Percentiles rank a stretch among this genome's conserved stretches.
Evolutionary conservation across 2,113 vertebrate genomes (phyloP).

Genomic region (Nothobranchius furzeri): DNA sequence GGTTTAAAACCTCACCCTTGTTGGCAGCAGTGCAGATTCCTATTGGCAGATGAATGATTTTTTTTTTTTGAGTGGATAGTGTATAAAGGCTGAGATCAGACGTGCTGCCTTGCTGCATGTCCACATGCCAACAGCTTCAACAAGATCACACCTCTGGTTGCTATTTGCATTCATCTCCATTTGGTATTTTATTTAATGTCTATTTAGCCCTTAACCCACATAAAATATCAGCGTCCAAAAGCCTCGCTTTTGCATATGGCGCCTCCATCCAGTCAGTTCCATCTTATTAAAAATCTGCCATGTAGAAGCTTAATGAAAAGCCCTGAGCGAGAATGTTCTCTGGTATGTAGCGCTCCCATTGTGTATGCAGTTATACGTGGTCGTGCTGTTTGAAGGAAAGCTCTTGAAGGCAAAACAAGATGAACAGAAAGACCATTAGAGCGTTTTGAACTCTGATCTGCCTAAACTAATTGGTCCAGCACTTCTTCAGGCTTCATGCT

Average conservation of each 20-base stretch:
- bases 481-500: slow-evolving; percentile 29
- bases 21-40: slow-evolving; percentile 28
- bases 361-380: slow-evolving; percentile 3
- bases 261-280: not conserved
- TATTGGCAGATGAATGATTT: slow-evolving; percentile 59
- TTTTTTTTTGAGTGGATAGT: slow-evolving; percentile 23
- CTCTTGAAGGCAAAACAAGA: slow-evolving; percentile 7
- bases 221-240: slow-evolving; percentile 27
- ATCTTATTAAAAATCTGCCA: not conserved
- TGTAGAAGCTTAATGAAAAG: slow-evolving; percentile 2
- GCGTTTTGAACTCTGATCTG: slow-evolving; percentile 35
- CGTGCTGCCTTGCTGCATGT: slow-evolving; percentile 6
- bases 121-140: slow-evolving; percentile 11
- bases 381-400: slow-evolving; percentile 1
- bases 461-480: slow-evolving; percentile 47
- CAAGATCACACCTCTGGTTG: slow-evolving; percentile 20
- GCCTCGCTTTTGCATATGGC: slow-evolving; percentile 20
- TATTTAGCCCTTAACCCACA: slow-evolving; percentile 15
- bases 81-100: slow-evolving; percentile 32
- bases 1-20: not conserved
- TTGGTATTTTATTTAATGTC: slow-evolving; percentile 42
- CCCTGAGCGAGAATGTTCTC: not conserved
- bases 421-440: slow-evolving; percentile 24
- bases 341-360: not conserved
- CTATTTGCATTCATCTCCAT: slow-evolving; percentile 36